phyloP scores from a whole-genome alignment of 2,888 invertebrate genomes.

The Physocephala rufipes region DNA sequence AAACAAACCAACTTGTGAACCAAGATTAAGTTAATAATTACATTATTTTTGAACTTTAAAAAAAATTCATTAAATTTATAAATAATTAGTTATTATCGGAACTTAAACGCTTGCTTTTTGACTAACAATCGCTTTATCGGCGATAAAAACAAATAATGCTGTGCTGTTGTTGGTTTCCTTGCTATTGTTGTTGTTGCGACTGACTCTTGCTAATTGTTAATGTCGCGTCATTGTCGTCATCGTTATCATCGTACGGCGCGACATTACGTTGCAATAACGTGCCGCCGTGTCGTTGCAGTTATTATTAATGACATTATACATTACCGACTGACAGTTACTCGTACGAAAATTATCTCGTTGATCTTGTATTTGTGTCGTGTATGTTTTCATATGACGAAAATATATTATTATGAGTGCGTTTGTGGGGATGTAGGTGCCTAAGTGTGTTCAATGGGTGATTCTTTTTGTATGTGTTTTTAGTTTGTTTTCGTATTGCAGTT shows the following conservation, averaged over 20 bases:
- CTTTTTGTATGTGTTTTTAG: not conserved
- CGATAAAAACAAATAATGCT: not conserved
- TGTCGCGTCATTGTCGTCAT: too few relatives aligned
- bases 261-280: not conserved
- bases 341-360: not conserved
- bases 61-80: conserved; percentile 3
- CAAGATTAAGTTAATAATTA: not conserved
- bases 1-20: not conserved
- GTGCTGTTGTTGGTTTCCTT: not conserved
- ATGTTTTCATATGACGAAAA: too few relatives aligned
- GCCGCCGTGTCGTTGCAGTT: not conserved
- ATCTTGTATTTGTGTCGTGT: not conserved
- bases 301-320: not conserved
- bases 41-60: not conserved
- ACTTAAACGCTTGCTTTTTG: conserved; percentile 5
- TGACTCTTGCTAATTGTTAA: not conserved
- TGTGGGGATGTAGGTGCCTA: not conserved
- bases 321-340: not conserved
- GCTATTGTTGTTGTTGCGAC: not conserved
- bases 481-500: conserved; percentile 13
- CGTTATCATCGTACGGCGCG: not conserved
- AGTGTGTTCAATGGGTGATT: not conserved
- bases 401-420: too few relatives aligned
- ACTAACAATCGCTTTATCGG: conserved; percentile 2
- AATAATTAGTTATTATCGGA: not conserved